phyloP scores from a whole-genome alignment of 2,888 invertebrate genomes.

The Ceraclea dissimilis region DNA sequence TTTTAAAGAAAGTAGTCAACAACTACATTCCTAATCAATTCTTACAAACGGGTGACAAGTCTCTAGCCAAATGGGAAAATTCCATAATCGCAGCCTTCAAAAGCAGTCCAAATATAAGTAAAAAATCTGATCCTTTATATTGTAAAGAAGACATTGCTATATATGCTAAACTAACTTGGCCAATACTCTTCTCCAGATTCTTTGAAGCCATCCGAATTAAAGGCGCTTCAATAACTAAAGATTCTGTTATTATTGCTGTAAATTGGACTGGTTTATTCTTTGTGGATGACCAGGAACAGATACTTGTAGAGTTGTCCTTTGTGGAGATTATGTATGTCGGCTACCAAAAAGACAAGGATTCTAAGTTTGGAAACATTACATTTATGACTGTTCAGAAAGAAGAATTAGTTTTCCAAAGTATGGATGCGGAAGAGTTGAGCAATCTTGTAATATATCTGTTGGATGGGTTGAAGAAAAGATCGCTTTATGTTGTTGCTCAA shows the following conservation, averaged over 20 bases:
- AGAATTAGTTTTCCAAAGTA: conserved; percentile 84
- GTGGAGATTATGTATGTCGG: conserved; percentile 77
- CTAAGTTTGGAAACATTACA: conserved; percentile 58
- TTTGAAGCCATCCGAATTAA: conserved; percentile 81
- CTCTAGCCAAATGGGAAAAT: conserved; percentile 63
- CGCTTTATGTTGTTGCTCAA: conserved; percentile 74
- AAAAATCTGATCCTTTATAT: conserved; percentile 54
- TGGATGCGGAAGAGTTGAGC: conserved; percentile 78
- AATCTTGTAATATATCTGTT: conserved; percentile 77
- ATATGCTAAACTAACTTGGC: conserved; percentile 89
- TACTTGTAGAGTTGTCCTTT: conserved; percentile 79
- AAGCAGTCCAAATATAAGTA: conserved; percentile 63
- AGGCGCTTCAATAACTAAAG: conserved; percentile 57
- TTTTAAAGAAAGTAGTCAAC: conserved; percentile 62
- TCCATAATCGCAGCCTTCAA: conserved; percentile 65
- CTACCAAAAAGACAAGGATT: conserved; percentile 46
- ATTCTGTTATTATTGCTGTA: conserved; percentile 82
- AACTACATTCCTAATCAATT: conserved; percentile 77
- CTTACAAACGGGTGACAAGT: conserved; percentile 53
- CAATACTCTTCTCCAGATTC: conserved; percentile 87
- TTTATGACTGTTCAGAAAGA: conserved; percentile 79
- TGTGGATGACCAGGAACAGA: conserved; percentile 86
- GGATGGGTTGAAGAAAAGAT: conserved; percentile 78
- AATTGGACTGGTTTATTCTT: conserved; percentile 93
- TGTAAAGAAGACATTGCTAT: conserved; percentile 88